Conservation (phyloP, 2,113 vertebrate species). For the Herpetotheres cachinnans region DNA sequence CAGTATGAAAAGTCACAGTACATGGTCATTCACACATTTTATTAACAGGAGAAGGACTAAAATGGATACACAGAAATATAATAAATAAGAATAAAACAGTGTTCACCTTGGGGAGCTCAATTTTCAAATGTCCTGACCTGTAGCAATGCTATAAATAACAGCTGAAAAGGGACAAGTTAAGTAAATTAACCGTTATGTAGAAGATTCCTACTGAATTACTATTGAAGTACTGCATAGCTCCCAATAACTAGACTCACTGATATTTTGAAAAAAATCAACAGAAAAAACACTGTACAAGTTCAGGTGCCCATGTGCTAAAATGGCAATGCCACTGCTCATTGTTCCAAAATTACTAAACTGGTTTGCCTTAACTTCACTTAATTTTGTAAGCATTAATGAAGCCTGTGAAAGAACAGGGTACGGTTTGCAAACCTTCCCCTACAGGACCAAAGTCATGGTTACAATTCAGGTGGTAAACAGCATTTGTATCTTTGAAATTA, state of each 20-base stretch:
- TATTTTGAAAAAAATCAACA: not conserved
- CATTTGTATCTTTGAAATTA: not conserved
- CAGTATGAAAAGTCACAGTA: not conserved
- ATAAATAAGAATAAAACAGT: not conserved
- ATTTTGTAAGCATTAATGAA: not conserved
- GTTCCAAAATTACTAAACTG: not conserved
- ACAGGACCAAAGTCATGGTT: too few relatives aligned
- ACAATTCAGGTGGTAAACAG: not conserved
- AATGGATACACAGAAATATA: not conserved
- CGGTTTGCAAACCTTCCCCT: too few relatives aligned
- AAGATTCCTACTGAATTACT: not conserved
- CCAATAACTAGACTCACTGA: not conserved
- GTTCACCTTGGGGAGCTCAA: not conserved
- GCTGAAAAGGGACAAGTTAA: not conserved
- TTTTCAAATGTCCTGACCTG: not conserved
- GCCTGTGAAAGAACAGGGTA: not conserved
- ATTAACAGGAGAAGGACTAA: not conserved
- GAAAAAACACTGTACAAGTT: not conserved
- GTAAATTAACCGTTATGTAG: not conserved
- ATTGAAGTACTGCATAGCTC: not conserved
- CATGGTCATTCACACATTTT: not conserved
- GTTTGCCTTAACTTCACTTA: not conserved
- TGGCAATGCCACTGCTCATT: fast-evolving
- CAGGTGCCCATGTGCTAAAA: not conserved
- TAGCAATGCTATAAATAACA: not conserved